Base-by-base conservation (phyloP, 2,113 vertebrate species). In the Scolopax mira region DNA sequence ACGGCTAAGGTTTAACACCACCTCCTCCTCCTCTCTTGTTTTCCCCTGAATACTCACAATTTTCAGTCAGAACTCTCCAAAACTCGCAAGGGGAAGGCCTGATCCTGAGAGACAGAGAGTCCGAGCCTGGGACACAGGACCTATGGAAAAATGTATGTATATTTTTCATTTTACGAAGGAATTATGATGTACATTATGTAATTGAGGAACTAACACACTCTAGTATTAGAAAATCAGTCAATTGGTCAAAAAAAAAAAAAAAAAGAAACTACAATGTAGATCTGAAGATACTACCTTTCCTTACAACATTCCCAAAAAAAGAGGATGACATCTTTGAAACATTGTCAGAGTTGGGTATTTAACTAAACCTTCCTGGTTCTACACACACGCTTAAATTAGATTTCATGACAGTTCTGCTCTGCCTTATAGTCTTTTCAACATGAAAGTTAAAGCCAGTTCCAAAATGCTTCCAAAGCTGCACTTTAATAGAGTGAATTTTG, bases 171-270 rank as follows among this genome's bases (percentile, higher is more conserved):
- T 27, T 3, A 6, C 8, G 22, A 60, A 19, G 23, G 8, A 23
- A 48, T 11, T 3, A 1, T 1, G 4, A 39, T 4, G 4, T 15
- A 11, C 18, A 0, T 46, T 25, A 15, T 8, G 6, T 1, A 17
- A 27, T n/a, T 4, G n/a, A 70, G 46, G 31, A 54, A 33, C 54
- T 39, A 11, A 24, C 21, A 4, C 33, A 4, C 33, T 16, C 22
- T 49, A 4, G 9, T 35, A 30, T 55, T 10, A 44, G 24, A 73
- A 80, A 85, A 70, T 11, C 1, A 14, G 19, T 15, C 3, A 9
- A n/a, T 48, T 48, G 21, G 21, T 58, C 5, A 21, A 35, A 58
- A 35, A 24, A 11, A 10, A 27, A 16, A 28, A 28, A 17, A 49
- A 11, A 51, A 35, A 9, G 19, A 60, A 24, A 5, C 23, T 21